Conservation (phyloP, 2,113 vertebrate genomes). For the Corythornis madagascariensis region DNA sequence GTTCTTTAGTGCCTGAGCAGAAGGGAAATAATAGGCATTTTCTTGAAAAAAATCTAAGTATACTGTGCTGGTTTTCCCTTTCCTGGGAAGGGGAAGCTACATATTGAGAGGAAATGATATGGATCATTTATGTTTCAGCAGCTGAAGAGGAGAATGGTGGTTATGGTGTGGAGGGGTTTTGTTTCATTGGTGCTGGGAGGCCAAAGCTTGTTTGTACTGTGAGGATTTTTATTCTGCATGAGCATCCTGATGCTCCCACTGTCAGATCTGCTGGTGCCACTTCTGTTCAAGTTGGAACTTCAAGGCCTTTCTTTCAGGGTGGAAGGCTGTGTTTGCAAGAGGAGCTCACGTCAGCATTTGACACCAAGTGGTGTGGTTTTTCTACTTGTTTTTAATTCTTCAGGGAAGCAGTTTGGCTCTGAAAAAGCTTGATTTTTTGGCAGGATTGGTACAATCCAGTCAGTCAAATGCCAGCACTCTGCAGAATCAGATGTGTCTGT, state of each 20-base stretch:
- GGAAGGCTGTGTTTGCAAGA: neutral
- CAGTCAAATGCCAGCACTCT: neutral
- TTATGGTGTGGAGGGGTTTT: neutral
- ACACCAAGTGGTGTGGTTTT: neutral
- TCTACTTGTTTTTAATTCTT: conserved; percentile 28
- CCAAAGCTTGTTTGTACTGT: neutral
- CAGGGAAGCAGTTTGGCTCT: neutral
- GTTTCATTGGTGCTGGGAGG: neutral
- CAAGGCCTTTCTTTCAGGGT: neutral
- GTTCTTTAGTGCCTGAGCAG: neutral
- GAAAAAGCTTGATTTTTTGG: conserved; percentile 9
- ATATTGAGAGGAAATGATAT: conserved; percentile 53
- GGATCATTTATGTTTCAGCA: conserved; percentile 56
- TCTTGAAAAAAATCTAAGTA: conserved; percentile 13
- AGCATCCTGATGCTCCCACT: neutral
- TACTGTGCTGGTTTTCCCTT: conserved; percentile 19
- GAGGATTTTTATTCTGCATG: neutral
- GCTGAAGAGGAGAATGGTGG: conserved; percentile 44
- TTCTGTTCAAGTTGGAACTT: neutral
- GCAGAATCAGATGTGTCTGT: conserved; percentile 11
- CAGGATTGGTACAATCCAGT: neutral
- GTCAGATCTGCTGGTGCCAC: neutral
- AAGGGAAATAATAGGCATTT: neutral
- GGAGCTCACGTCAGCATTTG: neutral
- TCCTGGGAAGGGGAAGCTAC: conserved; percentile 4